Base-by-base conservation (phyloP, 2,113 vertebrate species). In the Setophaga petechia region DNA sequence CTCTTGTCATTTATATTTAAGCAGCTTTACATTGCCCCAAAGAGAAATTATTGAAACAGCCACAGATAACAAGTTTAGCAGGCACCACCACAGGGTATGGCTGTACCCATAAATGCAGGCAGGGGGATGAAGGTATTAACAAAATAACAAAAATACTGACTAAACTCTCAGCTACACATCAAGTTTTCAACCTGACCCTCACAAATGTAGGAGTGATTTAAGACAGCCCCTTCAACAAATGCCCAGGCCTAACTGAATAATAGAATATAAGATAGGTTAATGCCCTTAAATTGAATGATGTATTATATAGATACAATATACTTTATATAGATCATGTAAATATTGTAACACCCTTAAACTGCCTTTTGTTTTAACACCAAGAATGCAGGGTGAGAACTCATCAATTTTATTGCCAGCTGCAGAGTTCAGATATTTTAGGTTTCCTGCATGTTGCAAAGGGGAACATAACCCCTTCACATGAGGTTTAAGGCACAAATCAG, bases 231-330 rank as follows among this genome's bases (percentile, higher is more conserved):
- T 79, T 78, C 69, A 84, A 43, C 61, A 72, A 77, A 65, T 1
- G 24, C 24, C 35, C 61, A 69, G 17, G 66, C 14, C 43, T 9
- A 37, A 49, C 9, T 7, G 0, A 73, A 11, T 1, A 84, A 43
- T 0, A 47, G 41, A 83, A 73, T 8, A 27, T 7, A 52, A 54
- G 4, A 33, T 0, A 46, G 12, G 13, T 22, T 23, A 55, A 69
- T 13, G 35, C 2, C n/a, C 8, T 55, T 27, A 35, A 76, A 62
- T 49, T 49, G 3, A 69, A 76, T 27, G 3, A 23, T 14, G 14
- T 13, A 9, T 49, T 43, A 27, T 3, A 69, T 2, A 55, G 23
- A 41, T 18, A 35, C 11, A 35, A 11, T 31, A 19, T 55, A 8
- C 35, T 75, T 39, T 25, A 15, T 11, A 37, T 62, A 15, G 17